Percentiles rank a stretch among this genome's conserved stretches.
Conservation (phyloP, 2,113 vertebrate species). For the Xyrauchen texanus region DNA sequence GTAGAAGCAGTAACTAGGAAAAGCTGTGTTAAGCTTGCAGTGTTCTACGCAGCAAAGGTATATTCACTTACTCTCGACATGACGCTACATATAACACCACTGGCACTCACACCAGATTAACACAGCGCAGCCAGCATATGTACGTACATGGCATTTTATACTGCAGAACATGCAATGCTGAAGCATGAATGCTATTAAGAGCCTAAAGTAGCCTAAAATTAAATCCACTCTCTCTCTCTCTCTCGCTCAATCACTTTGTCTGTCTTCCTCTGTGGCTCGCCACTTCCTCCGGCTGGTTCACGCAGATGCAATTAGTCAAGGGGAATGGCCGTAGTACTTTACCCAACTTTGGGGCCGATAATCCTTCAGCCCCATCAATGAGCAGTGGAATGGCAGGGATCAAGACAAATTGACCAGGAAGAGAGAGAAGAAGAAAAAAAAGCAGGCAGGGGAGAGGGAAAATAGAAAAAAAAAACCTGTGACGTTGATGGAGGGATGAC, state of each 20-base stretch:
- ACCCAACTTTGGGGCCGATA: constrained; percentile 32
- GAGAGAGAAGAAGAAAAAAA: constrained; percentile 41
- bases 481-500: constrained; percentile 83
- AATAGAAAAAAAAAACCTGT: constrained; percentile 80
- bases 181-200: constrained; percentile 60
- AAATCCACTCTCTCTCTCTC: constrained; percentile 5
- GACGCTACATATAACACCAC: constrained; percentile 38
- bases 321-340: constrained; percentile 1
- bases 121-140: constrained; percentile 14
- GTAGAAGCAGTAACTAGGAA: not conserved
- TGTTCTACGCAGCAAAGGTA: not conserved
- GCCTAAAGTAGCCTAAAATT: constrained; percentile 31
- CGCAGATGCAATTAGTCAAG: constrained; percentile 30
- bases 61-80: constrained; percentile 52
- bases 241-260: not conserved
- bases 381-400: constrained; percentile 57
- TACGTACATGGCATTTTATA: constrained; percentile 54
- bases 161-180: constrained; percentile 61
- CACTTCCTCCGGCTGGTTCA: constrained; percentile 25
- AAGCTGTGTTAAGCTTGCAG: not conserved
- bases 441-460: not conserved
- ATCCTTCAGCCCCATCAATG: constrained; percentile 54
- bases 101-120: constrained; percentile 47
- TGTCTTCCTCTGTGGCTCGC: constrained; percentile 3
- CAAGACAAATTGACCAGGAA: constrained; percentile 55